Percentiles rank a stretch among this genome's conserved stretches.
Evolutionary conservation across 2,888 invertebrate species (phyloP).

Genomic region (Dasypogon diadema): DNA sequence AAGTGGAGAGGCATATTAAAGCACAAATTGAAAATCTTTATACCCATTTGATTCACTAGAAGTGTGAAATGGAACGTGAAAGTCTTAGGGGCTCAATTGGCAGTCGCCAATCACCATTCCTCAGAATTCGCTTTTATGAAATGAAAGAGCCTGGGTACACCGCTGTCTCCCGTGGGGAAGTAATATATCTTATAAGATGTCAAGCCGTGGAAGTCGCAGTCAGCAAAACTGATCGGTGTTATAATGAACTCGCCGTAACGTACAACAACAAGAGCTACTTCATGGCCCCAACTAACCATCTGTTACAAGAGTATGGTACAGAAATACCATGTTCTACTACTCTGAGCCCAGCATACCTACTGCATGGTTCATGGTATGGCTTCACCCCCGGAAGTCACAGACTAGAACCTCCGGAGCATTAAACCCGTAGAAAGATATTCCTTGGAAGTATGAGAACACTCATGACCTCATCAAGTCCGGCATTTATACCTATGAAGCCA

Average conservation of each 20-base stretch:
- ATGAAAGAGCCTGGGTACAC: neutral
- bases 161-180: neutral
- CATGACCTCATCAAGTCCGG: neutral
- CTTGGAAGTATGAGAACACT: constrained; percentile 4
- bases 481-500: neutral
- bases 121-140: neutral
- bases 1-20: neutral
- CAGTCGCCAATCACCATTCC: neutral
- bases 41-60: neutral
- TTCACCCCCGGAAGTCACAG: no score
- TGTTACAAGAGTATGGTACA: neutral
- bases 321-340: no score
- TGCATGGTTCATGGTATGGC: no score
- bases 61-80: no score
- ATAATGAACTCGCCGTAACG: constrained; percentile 14
- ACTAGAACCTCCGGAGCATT: neutral
- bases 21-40: neutral
- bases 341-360: no score
- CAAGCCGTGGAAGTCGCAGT: neutral
- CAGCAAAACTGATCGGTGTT: neutral
- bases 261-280: constrained; percentile 6
- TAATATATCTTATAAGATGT: neutral
- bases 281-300: neutral
- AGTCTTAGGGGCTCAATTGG: no score
- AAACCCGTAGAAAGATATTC: neutral